These are phyloP conservation scores for Xiphydria camelus DNA, from an alignment of 2,888 invertebrate genomes.

Conservation along the genomic window DNA sequence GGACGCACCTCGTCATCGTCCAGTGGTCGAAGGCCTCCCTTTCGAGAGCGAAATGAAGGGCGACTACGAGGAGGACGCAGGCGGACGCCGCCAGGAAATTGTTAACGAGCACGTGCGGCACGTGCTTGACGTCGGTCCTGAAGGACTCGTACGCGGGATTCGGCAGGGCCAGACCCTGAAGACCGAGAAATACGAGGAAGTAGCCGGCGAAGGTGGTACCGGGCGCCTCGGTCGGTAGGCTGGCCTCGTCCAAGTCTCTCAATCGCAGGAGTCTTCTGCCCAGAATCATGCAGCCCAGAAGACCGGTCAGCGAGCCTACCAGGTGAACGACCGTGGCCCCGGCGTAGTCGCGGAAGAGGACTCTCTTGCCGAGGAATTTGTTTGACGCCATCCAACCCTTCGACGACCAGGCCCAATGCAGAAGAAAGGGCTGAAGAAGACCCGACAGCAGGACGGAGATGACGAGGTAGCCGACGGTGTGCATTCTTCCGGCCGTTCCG, in stretches of 20 bases:
- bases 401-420: conserved; percentile 52
- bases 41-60: conserved; percentile 33
- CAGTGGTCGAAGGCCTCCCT: conserved; percentile 47
- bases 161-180: conserved; percentile 20
- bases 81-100: conserved; percentile 35
- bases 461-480: conserved; percentile 37
- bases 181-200: conserved; percentile 49
- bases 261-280: conserved; percentile 48
- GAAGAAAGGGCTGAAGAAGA: conserved; percentile 45
- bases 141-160: background rate
- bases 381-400: conserved; percentile 48
- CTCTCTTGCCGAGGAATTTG: conserved; percentile 27
- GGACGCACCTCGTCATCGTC: conserved; percentile 49
- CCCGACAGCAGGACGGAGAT: conserved; percentile 39
- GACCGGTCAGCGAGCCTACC: conserved; percentile 44
- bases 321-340: conserved; percentile 48
- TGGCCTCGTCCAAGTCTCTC: conserved; percentile 48
- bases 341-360: conserved; percentile 44
- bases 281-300: conserved; percentile 45
- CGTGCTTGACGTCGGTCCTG: conserved; percentile 6
- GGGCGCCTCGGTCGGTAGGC: conserved; percentile 43
- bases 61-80: conserved; percentile 32
- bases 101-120: conserved; percentile 32
- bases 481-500: conserved; percentile 45
- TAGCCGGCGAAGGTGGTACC: conserved; percentile 47